phyloP scores from a whole-genome alignment of 2,888 invertebrate genomes.

The Eupelmus urozonus region DNA sequence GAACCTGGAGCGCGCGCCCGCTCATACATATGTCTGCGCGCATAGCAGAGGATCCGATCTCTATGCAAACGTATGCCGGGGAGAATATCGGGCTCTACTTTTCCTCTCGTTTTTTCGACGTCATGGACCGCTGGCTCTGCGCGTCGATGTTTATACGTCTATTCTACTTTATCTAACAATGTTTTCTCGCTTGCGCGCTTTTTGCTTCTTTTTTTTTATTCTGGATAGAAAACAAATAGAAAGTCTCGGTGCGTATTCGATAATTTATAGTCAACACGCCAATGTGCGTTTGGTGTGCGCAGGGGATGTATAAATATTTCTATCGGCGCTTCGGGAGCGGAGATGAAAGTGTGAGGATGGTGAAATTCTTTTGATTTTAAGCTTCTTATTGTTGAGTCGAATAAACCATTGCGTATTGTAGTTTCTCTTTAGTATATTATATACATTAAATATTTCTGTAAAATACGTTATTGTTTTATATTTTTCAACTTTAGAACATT shows the following conservation, averaged over 20 bases:
- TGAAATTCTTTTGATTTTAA: not conserved
- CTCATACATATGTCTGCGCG: not conserved
- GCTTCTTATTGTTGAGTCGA: not conserved
- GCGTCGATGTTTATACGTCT: not conserved
- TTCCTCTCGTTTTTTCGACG: not conserved
- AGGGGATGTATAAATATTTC: not conserved
- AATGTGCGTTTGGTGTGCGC: too few relatives aligned
- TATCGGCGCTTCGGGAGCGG: not conserved
- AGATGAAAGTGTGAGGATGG: too few relatives aligned
- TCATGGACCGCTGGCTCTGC: too few relatives aligned
- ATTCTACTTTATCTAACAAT: not conserved
- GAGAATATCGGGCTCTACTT: not conserved
- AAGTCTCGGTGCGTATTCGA: not conserved
- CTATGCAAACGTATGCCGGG: not conserved
- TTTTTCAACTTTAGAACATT: too few relatives aligned
- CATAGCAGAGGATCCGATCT: not conserved
- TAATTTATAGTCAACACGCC: conserved; percentile 5
- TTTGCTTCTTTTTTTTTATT: not conserved
- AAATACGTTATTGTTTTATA: too few relatives aligned
- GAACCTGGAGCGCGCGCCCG: not conserved
- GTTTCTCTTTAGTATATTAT: too few relatives aligned
- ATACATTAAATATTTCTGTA: too few relatives aligned
- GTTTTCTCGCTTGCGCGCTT: not conserved
- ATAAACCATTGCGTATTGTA: too few relatives aligned
- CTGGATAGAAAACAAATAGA: conserved; percentile 2